Conservation (phyloP, 1,140 invertebrate genomes). For the Euura lappo region DNA sequence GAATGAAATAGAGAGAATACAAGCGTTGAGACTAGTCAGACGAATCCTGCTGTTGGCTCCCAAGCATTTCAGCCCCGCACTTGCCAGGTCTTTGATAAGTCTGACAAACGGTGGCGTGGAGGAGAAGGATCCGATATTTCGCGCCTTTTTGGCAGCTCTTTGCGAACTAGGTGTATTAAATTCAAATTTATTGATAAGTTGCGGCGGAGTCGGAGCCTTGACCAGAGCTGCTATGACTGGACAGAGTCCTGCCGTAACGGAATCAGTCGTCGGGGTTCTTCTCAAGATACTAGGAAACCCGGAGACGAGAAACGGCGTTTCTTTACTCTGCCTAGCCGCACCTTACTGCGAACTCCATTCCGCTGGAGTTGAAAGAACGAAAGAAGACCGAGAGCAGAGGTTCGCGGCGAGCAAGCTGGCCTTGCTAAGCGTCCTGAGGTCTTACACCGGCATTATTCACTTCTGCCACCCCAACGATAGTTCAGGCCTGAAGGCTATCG, state of each 20-base stretch:
- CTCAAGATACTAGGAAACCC: slow-evolving; percentile 88
- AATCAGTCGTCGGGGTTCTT: slow-evolving; percentile 86
- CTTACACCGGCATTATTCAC: slow-evolving; percentile 87
- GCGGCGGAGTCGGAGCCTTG: slow-evolving; percentile 83
- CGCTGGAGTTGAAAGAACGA: slow-evolving; percentile 65
- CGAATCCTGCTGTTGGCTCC: slow-evolving; percentile 73
- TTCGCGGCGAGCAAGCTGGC: slow-evolving; percentile 85
- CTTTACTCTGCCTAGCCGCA: slow-evolving; percentile 84
- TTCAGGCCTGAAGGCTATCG: slow-evolving; percentile 80
- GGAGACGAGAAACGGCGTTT: slow-evolving; percentile 77
- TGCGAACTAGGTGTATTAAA: slow-evolving; percentile 89
- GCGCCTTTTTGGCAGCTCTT: slow-evolving; percentile 83
- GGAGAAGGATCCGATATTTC: slow-evolving; percentile 79
- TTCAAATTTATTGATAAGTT: slow-evolving; percentile 77
- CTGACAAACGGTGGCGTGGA: slow-evolving; percentile 81
- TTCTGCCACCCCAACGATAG: slow-evolving; percentile 79
- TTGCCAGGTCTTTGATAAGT: slow-evolving; percentile 78
- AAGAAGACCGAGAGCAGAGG: slow-evolving; percentile 80
- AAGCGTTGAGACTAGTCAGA: slow-evolving; percentile 84
- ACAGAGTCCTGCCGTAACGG: slow-evolving; percentile 78
- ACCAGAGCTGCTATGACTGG: slow-evolving; percentile 82
- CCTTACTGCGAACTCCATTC: slow-evolving; percentile 93
- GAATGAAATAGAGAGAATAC: slow-evolving; percentile 89
- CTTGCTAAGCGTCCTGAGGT: slow-evolving; percentile 82
- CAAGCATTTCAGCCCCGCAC: slow-evolving; percentile 67